A percentile compares a stretch with the other conserved stretches of the same genome.
These are phyloP conservation scores for Mustela lutreola DNA, from an alignment of 2,113 vertebrate species.

Conservation along the genomic window DNA sequence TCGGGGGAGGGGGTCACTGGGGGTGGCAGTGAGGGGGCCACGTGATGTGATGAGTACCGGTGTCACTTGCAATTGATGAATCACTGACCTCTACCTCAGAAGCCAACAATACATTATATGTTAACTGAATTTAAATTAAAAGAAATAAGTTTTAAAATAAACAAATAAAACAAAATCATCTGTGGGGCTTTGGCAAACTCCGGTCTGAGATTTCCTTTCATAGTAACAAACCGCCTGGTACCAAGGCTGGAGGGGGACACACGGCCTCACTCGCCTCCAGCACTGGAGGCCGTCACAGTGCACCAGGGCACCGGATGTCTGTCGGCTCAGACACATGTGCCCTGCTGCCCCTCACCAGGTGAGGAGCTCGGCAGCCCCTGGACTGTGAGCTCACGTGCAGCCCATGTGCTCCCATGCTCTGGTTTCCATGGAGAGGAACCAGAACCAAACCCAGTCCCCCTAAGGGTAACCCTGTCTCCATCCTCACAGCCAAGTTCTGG, in stretches of 20 bases:
- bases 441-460: background rate
- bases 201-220: background rate
- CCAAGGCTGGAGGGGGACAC: fast-evolving
- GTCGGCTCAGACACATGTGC: background rate
- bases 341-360: background rate
- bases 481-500: background rate
- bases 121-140: too few relatives aligned
- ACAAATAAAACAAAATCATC: background rate
- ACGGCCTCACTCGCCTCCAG: background rate
- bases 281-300: fast-evolving
- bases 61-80: too few relatives aligned
- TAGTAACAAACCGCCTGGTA: fast-evolving
- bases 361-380: background rate
- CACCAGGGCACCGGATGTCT: background rate
- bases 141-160: too few relatives aligned
- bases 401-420: background rate
- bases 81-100: too few relatives aligned
- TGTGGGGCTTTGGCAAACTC: background rate
- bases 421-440: background rate
- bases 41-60: too few relatives aligned
- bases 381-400: too few relatives aligned
- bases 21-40: too few relatives aligned
- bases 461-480: background rate
- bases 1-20: too few relatives aligned
- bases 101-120: too few relatives aligned